Evolutionary conservation across 1,140 invertebrate species (phyloP).

Genomic region (Nymphalis io): DNA sequence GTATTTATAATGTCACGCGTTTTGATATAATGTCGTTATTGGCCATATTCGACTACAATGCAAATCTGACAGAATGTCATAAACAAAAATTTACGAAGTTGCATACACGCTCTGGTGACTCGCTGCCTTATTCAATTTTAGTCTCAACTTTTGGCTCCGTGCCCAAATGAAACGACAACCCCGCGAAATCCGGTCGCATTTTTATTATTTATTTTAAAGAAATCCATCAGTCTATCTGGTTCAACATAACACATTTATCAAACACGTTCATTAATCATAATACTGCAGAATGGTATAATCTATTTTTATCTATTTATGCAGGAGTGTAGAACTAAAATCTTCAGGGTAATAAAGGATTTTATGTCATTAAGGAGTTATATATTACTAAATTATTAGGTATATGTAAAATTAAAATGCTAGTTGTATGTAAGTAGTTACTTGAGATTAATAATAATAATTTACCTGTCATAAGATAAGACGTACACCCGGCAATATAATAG

Average conservation of each 20-base stretch:
- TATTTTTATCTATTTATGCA: constrained; percentile 3
- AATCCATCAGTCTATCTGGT: constrained; percentile 14
- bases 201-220: constrained; percentile 18
- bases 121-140: constrained; percentile 42
- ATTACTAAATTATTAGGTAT: too few relatives aligned
- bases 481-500: neutral
- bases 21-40: constrained; percentile 4
- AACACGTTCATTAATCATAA: neutral
- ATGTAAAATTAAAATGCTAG: too few relatives aligned
- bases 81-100: constrained; percentile 41
- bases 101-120: constrained; percentile 29
- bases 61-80: constrained; percentile 36
- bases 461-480: neutral
- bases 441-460: neutral
- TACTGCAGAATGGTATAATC: neutral
- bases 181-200: constrained; percentile 8
- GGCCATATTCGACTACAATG: neutral
- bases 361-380: too few relatives aligned
- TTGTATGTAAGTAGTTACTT: neutral
- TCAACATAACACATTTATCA: constrained; percentile 8
- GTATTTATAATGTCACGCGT: neutral
- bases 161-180: constrained; percentile 32
- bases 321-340: neutral
- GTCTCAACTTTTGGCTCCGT: constrained; percentile 37
- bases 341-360: too few relatives aligned